Conservation (phyloP, 2,113 vertebrate genomes). For the Aepyceros melampus region DNA sequence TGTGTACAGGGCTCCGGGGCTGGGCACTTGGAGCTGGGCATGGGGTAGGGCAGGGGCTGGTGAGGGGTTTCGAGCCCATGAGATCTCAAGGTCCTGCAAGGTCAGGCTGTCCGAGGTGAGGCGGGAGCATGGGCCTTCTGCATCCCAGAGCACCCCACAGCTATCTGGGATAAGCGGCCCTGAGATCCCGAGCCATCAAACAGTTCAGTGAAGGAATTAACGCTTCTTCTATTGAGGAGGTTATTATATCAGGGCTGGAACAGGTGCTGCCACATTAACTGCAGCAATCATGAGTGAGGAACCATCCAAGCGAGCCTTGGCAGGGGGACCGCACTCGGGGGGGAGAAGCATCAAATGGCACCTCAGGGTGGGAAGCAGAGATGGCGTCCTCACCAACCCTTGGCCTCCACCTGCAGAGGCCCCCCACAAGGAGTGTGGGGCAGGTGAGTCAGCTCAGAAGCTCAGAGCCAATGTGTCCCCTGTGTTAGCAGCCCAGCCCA, state of each 20-base stretch:
- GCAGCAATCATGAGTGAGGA: not conserved
- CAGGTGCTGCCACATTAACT: not conserved
- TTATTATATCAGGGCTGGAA: not conserved
- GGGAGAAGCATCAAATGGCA: not conserved
- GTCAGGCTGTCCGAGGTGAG: not conserved
- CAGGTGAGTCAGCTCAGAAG: not conserved
- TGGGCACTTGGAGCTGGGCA: not conserved
- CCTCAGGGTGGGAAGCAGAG: not conserved
- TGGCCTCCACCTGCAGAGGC: not conserved
- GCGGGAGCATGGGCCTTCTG: not conserved
- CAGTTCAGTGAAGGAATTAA: not conserved
- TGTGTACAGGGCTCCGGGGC: not conserved
- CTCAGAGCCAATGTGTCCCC: not conserved
- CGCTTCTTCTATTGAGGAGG: not conserved
- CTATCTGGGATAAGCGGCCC: not conserved
- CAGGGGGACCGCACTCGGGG: too few species aligned
- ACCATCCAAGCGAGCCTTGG: not conserved
- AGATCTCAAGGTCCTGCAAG: not conserved
- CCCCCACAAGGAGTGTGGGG: not conserved
- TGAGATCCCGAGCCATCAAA: not conserved
- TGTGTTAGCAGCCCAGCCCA: not conserved
- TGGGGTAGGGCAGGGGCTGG: rapidly evolving
- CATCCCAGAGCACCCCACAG: not conserved
- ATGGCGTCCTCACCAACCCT: not conserved
- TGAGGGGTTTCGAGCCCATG: not conserved